Evolutionary conservation across 2,113 vertebrate genomes (phyloP).

Genomic region (Tretioscincus oriximinensis): DNA sequence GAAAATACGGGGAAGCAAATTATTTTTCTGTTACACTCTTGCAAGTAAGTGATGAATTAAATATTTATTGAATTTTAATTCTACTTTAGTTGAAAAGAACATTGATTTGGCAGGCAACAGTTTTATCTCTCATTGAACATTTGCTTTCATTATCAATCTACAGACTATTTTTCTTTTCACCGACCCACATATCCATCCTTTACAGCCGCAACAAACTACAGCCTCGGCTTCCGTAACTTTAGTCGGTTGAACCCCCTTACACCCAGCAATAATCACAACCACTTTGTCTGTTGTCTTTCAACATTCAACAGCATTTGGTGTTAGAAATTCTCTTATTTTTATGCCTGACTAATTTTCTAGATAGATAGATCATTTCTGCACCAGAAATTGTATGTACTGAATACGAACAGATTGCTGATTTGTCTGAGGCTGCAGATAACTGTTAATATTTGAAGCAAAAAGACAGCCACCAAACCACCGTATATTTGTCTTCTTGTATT

Average conservation of each 20-base stretch:
- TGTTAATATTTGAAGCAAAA: not conserved
- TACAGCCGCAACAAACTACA: constrained; percentile 84
- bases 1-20: not conserved
- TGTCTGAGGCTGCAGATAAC: not conserved
- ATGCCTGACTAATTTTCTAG: not conserved
- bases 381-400: not conserved
- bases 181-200: constrained; percentile 67
- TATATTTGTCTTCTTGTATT: not conserved
- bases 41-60: not conserved
- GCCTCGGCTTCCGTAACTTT: constrained; percentile 82
- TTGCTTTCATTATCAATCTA: not conserved
- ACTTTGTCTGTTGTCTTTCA: constrained; percentile 77
- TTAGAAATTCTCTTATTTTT: not conserved
- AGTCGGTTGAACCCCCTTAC: constrained; percentile 82
- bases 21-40: not conserved
- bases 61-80: not conserved
- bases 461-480: not conserved
- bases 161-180: not conserved
- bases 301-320: not conserved
- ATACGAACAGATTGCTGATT: not conserved
- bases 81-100: not conserved
- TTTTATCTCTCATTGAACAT: not conserved
- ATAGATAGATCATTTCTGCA: not conserved
- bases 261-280: constrained; percentile 81
- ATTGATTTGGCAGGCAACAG: not conserved